Evolutionary conservation across 2,797 vertebrate genomes (phyloP).

Genomic region (Rallus crepitans): DNA sequence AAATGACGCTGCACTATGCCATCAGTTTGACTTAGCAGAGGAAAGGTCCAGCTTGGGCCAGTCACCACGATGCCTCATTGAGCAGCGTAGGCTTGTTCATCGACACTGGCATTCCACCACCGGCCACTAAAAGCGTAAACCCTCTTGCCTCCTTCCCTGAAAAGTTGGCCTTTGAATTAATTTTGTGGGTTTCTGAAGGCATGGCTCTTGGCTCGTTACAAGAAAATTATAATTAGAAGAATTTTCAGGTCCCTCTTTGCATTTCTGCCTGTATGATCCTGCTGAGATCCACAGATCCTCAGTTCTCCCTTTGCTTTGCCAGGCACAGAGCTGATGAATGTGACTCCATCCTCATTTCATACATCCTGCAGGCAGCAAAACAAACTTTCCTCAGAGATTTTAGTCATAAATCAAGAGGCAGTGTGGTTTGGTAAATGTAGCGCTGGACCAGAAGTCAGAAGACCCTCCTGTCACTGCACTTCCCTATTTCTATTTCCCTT

Average conservation of each 20-base stretch:
- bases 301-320: too few species aligned
- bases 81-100: not conserved
- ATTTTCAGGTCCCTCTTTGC: too few species aligned
- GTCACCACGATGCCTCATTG: not conserved
- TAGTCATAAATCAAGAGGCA: not conserved
- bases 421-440: not conserved
- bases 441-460: not conserved
- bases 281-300: too few species aligned
- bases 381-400: not conserved
- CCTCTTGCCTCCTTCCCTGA: not conserved
- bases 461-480: not conserved
- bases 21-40: accelerated
- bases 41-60: not conserved
- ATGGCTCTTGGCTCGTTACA: too few species aligned
- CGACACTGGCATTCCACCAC: not conserved
- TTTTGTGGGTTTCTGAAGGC: not conserved
- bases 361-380: not conserved
- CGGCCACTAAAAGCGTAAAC: not conserved
- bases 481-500: not conserved
- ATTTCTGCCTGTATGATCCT: too few species aligned
- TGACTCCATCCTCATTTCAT: too few species aligned
- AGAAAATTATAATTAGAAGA: too few species aligned
- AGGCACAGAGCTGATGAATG: too few species aligned
- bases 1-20: accelerated
- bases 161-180: not conserved